Conservation (phyloP, 35 echinoderm and acorn worm species). For the Amphiura filiformis region DNA sequence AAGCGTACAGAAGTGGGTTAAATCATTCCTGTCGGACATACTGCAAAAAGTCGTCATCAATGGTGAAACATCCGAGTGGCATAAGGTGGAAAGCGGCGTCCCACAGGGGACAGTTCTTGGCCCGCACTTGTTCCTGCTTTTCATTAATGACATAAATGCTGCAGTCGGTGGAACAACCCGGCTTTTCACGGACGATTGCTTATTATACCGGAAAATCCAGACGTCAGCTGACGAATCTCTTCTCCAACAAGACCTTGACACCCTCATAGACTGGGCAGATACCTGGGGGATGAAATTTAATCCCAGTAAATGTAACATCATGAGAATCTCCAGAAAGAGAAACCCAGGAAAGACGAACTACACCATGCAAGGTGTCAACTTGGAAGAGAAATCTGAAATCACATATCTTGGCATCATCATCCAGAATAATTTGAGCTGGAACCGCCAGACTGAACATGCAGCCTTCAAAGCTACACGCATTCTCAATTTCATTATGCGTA, state of each 20-base stretch:
- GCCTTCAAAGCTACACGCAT: neutral
- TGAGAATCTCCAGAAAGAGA: slow-evolving; percentile 44
- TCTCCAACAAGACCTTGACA: slow-evolving; percentile 33
- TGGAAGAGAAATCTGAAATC: slow-evolving; percentile 25
- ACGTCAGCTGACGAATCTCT: neutral
- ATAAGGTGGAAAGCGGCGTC: neutral
- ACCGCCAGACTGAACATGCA: slow-evolving; percentile 10
- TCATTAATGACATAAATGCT: slow-evolving; percentile 28
- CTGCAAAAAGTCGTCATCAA: slow-evolving; percentile 28
- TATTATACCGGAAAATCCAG: slow-evolving; percentile 17
- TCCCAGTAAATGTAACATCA: slow-evolving; percentile 32
- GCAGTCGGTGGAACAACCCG: slow-evolving; percentile 1
- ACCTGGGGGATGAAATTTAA: slow-evolving; percentile 43
- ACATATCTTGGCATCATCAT: slow-evolving; percentile 44
- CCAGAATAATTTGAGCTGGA: slow-evolving; percentile 30
- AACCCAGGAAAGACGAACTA: slow-evolving; percentile 20
- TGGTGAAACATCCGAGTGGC: slow-evolving; percentile 5
- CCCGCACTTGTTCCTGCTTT: slow-evolving; percentile 21
- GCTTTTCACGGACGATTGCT: slow-evolving; percentile 35
- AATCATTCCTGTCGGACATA: slow-evolving; percentile 24
- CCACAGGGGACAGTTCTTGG: slow-evolving; percentile 37
- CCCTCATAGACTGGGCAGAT: slow-evolving; percentile 9
- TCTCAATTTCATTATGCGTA: slow-evolving; percentile 16
- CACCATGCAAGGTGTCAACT: slow-evolving; percentile 16
- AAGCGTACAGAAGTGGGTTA: slow-evolving; percentile 37